phyloP scores from a whole-genome alignment of 1,140 invertebrate genomes.

The Oncopeltus fasciatus region DNA sequence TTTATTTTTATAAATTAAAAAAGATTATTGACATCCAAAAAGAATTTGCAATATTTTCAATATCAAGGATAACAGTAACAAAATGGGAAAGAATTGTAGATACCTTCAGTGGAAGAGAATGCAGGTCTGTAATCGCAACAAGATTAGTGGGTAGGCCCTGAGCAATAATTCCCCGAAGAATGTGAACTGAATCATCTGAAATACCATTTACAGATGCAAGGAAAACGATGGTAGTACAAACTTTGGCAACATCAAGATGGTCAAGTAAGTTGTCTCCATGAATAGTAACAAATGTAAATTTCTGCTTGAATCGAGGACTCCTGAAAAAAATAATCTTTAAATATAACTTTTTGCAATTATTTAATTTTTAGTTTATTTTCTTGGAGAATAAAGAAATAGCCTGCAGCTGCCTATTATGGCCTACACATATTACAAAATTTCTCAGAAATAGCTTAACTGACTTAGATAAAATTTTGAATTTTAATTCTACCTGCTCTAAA shows the following conservation, averaged over 20 bases:
- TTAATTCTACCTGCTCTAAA: too few species aligned
- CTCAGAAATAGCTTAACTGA: too few species aligned
- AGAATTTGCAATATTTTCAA: too few species aligned
- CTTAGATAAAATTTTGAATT: too few species aligned
- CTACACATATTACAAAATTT: neutral
- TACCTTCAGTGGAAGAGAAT: constrained; percentile 48
- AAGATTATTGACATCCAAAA: too few species aligned
- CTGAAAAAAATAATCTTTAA: constrained; percentile 33
- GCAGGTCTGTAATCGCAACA: constrained; percentile 60
- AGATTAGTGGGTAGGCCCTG: constrained; percentile 72
- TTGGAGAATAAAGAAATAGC: neutral
- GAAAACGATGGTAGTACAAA: constrained; percentile 67
- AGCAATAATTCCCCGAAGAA: constrained; percentile 54
- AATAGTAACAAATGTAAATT: constrained; percentile 63
- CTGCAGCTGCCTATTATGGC: too few species aligned
- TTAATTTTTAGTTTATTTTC: neutral
- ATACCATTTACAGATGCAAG: constrained; percentile 49
- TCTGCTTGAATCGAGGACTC: constrained; percentile 68
- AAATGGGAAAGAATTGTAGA: too few species aligned
- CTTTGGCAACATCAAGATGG: constrained; percentile 68
- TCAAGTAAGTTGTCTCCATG: constrained; percentile 52
- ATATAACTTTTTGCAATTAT: neutral
- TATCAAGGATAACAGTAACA: too few species aligned
- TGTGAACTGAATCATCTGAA: constrained; percentile 59
- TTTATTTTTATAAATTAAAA: too few species aligned